A percentile compares a stretch with the other conserved stretches of the same genome.
phyloP scores from a whole-genome alignment of 2,113 vertebrate species.

The Mastomys natalensis region DNA sequence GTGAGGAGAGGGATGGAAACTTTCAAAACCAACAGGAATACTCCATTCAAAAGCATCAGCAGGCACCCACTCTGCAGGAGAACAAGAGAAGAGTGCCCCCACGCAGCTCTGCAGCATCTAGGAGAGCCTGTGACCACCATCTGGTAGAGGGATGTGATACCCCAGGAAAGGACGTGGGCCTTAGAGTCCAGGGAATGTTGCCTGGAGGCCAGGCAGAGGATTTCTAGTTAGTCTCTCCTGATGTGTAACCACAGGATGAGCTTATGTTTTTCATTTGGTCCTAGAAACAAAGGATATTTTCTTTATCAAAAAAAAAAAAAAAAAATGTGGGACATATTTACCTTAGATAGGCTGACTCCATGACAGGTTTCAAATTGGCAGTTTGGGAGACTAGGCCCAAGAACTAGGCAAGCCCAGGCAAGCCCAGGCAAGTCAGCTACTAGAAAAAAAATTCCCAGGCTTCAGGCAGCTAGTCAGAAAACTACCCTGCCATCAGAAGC shows the following conservation, averaged over 20 bases:
- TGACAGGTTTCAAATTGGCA: too few species aligned
- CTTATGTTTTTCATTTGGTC: neutral
- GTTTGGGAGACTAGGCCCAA: too few species aligned
- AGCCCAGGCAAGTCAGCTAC: too few species aligned
- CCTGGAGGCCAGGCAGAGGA: neutral
- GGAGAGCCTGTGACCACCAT: too few species aligned
- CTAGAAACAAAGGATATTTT: neutral
- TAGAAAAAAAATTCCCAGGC: too few species aligned
- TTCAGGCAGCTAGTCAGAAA: too few species aligned
- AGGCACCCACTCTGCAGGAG: neutral
- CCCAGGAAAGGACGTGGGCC: neutral
- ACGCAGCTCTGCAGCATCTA: neutral
- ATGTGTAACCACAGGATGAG: neutral
- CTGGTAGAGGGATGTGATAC: neutral
- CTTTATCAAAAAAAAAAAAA: neutral
- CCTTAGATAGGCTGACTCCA: too few species aligned
- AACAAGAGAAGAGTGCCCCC: neutral
- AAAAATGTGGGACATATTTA: neutral
- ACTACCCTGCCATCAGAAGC: too few species aligned
- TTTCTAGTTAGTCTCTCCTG: neutral
- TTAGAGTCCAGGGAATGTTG: neutral
- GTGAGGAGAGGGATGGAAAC: too few species aligned
- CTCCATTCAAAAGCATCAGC: neutral
- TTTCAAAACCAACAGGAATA: neutral
- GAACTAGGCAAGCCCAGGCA: too few species aligned